Evolutionary conservation across 2,797 vertebrate species (phyloP).

Genomic region (Eurystomus glaucurus): DNA sequence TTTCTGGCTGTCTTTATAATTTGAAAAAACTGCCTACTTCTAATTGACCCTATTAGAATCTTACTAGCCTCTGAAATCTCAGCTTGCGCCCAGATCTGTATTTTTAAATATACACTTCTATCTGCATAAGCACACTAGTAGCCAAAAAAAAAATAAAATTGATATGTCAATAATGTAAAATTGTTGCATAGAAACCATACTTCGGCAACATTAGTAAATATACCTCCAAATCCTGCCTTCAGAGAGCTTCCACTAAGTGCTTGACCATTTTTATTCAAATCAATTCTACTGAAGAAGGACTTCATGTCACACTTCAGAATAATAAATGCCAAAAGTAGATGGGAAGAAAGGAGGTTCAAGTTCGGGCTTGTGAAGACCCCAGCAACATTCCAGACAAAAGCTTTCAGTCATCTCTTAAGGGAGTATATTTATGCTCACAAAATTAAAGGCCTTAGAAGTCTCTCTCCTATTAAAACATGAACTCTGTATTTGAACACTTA

Average conservation of each 20-base stretch:
- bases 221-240: background rate
- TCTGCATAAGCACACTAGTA: background rate
- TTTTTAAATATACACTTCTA: background rate
- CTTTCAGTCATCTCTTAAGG: conserved; percentile 7
- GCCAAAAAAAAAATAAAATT: background rate
- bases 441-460: background rate
- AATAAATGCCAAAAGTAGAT: background rate
- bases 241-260: background rate
- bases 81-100: background rate
- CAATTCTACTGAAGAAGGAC: background rate
- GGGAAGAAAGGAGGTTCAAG: conserved; percentile 35
- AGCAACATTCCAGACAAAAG: conserved; percentile 67
- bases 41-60: background rate
- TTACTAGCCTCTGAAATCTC: background rate
- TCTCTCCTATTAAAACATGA: background rate
- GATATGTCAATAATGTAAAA: background rate
- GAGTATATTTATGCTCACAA: background rate
- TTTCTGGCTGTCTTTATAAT: background rate
- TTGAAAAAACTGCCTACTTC: background rate
- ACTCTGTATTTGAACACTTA: background rate
- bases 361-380: background rate
- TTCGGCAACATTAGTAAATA: background rate
- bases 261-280: background rate
- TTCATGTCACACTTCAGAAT: background rate
- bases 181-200: background rate